Conservation (phyloP, 1,140 invertebrate genomes). For the Dinothrombium tinctorium region DNA sequence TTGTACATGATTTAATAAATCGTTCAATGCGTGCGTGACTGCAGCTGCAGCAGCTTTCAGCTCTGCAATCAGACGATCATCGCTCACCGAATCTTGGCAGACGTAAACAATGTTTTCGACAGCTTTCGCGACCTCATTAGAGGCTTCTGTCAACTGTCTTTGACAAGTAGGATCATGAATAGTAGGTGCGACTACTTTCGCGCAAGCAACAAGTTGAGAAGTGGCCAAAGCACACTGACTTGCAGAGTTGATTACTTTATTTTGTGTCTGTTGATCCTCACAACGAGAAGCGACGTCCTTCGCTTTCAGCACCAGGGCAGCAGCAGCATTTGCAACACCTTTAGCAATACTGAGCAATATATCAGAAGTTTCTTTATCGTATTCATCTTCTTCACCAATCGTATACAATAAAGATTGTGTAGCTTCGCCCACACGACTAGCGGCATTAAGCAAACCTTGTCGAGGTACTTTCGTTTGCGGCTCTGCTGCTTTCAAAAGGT, state of each 20-base stretch:
- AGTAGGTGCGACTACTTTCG: conserved; percentile 51
- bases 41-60: conserved; percentile 57
- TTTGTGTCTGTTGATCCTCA: conserved; percentile 32
- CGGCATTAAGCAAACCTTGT: conserved; percentile 75
- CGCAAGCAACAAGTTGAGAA: conserved; percentile 87
- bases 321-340: conserved; percentile 87
- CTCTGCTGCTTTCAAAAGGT: conserved; percentile 76
- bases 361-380: conserved; percentile 35
- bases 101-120: conserved; percentile 71
- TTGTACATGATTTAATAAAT: conserved; percentile 62
- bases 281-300: conserved; percentile 77
- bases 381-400: conserved; percentile 68
- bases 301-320: conserved; percentile 74
- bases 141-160: conserved; percentile 72
- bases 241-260: conserved; percentile 74
- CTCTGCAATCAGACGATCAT: conserved; percentile 37
- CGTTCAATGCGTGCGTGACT: conserved; percentile 67
- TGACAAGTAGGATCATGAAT: conserved; percentile 76
- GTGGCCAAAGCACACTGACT: conserved; percentile 90
- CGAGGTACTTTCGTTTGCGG: conserved; percentile 76
- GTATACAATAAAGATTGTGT: conserved; percentile 77
- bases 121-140: conserved; percentile 69
- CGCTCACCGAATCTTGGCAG: conserved; percentile 25
- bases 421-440: conserved; percentile 80
- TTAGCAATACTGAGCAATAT: conserved; percentile 71